Evolutionary conservation across 1,140 invertebrate species (phyloP).

Genomic region (Ceratina japonica): DNA sequence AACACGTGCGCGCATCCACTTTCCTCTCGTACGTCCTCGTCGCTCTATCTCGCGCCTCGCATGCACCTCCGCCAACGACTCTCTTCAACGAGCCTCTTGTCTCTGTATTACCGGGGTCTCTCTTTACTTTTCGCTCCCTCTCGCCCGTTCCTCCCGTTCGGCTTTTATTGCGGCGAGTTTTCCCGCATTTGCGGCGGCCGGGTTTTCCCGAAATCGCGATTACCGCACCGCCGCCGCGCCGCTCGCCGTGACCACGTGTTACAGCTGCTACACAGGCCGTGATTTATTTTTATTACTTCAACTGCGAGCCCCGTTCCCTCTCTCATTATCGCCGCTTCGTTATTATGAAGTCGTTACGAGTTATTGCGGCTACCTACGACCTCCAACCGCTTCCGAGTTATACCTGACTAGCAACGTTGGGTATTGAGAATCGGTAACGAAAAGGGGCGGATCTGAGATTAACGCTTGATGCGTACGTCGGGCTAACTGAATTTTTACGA

Average conservation of each 20-base stretch:
- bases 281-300: constrained; percentile 62
- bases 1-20: constrained; percentile 33
- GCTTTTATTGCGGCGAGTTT: constrained; percentile 51
- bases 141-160: background rate
- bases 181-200: constrained; percentile 52
- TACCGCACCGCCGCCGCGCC: constrained; percentile 26
- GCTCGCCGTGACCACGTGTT: constrained; percentile 50
- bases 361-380: background rate
- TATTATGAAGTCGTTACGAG: constrained; percentile 23
- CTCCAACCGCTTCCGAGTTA: background rate
- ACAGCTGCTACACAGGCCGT: background rate
- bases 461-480: too few species aligned
- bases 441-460: too few species aligned
- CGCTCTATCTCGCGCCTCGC: background rate
- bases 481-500: too few species aligned
- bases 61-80: background rate
- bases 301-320: background rate
- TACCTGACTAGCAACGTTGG: background rate
- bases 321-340: constrained; percentile 30
- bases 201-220: constrained; percentile 61
- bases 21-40: too few species aligned
- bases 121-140: too few species aligned
- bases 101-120: background rate
- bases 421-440: too few species aligned
- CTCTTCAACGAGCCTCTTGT: background rate